These are phyloP conservation scores for Ardeotis arabs DNA, from an alignment of 2,113 vertebrate genomes.

Conservation along the genomic window DNA sequence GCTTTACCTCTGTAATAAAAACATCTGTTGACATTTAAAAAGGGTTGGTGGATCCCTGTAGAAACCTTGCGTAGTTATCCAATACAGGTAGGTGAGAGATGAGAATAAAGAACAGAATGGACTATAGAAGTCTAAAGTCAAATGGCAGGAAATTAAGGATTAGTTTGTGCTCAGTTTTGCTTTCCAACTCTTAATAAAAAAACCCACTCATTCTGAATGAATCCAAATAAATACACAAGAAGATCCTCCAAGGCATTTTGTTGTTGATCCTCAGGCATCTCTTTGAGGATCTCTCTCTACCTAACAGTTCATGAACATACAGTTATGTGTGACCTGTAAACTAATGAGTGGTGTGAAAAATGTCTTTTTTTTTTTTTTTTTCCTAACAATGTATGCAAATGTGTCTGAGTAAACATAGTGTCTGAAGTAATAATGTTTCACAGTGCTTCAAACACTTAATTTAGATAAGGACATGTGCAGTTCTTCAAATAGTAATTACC, in stretches of 20 bases:
- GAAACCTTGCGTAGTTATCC: not conserved
- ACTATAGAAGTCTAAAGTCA: not conserved
- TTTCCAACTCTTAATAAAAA: not conserved
- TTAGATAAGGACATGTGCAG: conserved; percentile 22
- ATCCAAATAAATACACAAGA: not conserved
- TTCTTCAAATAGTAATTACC: conserved; percentile 49
- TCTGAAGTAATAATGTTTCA: conserved; percentile 64
- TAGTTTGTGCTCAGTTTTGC: not conserved
- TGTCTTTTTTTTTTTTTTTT: not conserved
- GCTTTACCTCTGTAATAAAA: not conserved
- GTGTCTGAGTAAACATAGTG: conserved; percentile 51
- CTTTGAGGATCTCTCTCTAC: not conserved
- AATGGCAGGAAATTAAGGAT: not conserved
- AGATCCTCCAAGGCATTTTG: not conserved
- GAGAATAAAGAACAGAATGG: not conserved
- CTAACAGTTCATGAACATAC: not conserved
- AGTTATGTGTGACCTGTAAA: not conserved
- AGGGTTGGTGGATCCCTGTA: not conserved
- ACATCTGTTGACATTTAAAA: not conserved
- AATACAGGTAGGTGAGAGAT: not conserved
- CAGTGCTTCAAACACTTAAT: conserved; percentile 67
- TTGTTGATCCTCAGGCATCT: not conserved
- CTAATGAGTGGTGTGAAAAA: conserved; percentile 36
- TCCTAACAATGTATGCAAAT: conserved; percentile 39
- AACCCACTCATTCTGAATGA: not conserved